These are phyloP conservation scores for Drosophila jambulina DNA, from an alignment of 1,140 invertebrate species.

Conservation along the genomic window DNA sequence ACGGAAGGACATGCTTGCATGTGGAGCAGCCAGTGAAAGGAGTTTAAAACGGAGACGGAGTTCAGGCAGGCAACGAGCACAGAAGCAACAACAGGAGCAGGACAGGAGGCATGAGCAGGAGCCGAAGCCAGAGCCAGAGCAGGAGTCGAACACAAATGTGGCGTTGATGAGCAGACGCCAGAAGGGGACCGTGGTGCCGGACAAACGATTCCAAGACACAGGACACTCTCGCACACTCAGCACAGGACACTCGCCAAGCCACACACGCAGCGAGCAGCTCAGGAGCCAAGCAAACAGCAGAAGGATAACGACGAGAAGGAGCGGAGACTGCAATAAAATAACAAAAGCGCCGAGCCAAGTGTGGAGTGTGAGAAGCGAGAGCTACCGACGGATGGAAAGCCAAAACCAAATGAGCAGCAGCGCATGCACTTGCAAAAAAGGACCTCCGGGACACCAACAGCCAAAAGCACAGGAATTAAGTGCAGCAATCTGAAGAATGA, in stretches of 20 bases:
- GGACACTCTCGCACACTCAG: conserved; percentile 30
- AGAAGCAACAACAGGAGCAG: conserved; percentile 5
- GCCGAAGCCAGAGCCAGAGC: conserved; percentile 6
- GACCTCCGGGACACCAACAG: background rate
- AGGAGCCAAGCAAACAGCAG: conserved; percentile 48
- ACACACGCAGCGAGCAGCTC: conserved; percentile 28
- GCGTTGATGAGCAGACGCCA: conserved; percentile 73
- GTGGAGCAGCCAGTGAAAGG: conserved; percentile 29
- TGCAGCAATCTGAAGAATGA: conserved; percentile 2
- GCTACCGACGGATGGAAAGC: conserved; percentile 42
- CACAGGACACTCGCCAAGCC: conserved; percentile 17
- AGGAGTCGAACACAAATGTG: conserved; percentile 64
- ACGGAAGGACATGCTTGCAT: conserved; percentile 42
- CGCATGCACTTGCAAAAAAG: conserved; percentile 34
- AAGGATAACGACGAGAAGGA: conserved; percentile 46
- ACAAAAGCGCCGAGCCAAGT: conserved; percentile 35
- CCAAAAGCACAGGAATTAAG: background rate
- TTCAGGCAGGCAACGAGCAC: conserved; percentile 4
- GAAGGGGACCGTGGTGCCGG: conserved; percentile 50
- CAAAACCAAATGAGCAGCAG: conserved; percentile 59
- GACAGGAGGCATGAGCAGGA: conserved; percentile 6
- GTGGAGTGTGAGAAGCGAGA: conserved; percentile 8
- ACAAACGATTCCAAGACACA: conserved; percentile 59
- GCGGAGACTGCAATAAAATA: conserved; percentile 53
- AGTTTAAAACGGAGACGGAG: conserved; percentile 18